A percentile compares a stretch with the other conserved stretches of the same genome.
Evolutionary conservation across 1,140 invertebrate genomes (phyloP).

Genomic region (Musca domestica): DNA sequence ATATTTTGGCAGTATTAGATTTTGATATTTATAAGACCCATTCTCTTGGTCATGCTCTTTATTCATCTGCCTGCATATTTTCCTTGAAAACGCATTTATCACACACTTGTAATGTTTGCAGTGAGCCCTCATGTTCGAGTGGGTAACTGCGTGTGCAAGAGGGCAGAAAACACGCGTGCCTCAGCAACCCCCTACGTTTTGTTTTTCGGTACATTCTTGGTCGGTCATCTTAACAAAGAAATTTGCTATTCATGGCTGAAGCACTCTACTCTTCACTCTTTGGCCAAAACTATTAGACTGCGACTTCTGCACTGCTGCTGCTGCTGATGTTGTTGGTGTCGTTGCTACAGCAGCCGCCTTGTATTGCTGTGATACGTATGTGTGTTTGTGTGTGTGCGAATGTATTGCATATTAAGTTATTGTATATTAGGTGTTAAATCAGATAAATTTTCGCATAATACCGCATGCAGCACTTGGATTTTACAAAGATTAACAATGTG

Average conservation of each 20-base stretch:
- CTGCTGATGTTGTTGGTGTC: neutral
- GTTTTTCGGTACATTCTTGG: too few species aligned
- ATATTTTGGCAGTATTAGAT: conserved; percentile 17
- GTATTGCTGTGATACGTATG: neutral
- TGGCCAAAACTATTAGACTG: neutral
- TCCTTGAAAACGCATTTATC: conserved; percentile 17
- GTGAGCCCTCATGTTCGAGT: too few species aligned
- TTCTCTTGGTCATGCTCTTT: neutral
- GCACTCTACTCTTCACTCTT: too few species aligned
- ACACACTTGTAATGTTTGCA: conserved; percentile 8
- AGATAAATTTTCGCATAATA: conserved; percentile 57
- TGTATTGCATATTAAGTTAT: conserved; percentile 55
- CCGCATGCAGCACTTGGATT: conserved; percentile 56
- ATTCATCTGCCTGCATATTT: conserved; percentile 14
- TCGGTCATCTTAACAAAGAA: conserved; percentile 1
- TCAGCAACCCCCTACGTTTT: too few species aligned
- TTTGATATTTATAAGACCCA: neutral
- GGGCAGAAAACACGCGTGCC: too few species aligned
- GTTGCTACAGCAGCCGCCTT: neutral
- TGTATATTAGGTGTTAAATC: conserved; percentile 57
- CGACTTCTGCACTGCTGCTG: neutral
- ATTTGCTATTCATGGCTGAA: conserved; percentile 12
- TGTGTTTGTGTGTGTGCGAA: conserved; percentile 36
- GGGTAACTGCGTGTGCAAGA: too few species aligned
- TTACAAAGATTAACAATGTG: conserved; percentile 52